Evolutionary conservation across 1,140 invertebrate species (phyloP).

Genomic region (Drosophila tropicalis): DNA sequence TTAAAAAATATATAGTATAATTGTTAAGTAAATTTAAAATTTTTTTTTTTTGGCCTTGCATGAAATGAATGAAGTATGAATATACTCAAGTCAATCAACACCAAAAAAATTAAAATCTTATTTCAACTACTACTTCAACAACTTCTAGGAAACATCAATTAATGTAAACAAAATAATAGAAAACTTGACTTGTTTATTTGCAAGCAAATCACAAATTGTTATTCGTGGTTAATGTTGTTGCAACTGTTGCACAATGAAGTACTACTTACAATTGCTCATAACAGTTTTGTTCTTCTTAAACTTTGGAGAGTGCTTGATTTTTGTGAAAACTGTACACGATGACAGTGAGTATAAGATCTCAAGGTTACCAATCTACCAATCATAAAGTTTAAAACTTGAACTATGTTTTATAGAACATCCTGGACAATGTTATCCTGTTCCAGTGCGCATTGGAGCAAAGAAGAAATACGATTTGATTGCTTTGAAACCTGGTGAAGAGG

Average conservation of each 20-base stretch:
- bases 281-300: not conserved
- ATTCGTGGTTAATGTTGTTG: not conserved
- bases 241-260: not conserved
- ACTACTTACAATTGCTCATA: not conserved
- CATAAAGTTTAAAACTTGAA: not conserved
- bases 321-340: not conserved
- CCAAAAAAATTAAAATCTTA: not conserved
- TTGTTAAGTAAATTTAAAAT: too few relatives aligned
- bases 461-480: not conserved
- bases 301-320: not conserved
- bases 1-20: too few relatives aligned
- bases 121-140: not conserved
- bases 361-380: too few relatives aligned
- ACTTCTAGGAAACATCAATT: not conserved
- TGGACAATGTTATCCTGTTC: constrained; percentile 3
- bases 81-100: too few relatives aligned
- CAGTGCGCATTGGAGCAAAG: not conserved
- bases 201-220: too few relatives aligned
- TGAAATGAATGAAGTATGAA: too few relatives aligned
- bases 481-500: not conserved
- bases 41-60: too few relatives aligned
- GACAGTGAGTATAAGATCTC: not conserved
- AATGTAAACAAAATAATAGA: not conserved
- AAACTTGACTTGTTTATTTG: not conserved
- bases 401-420: not conserved